Percentiles rank a stretch among this genome's conserved stretches.
These are phyloP conservation scores for Palythoa heliodiscus DNA, from an alignment of 92 coral and sea anemone species.

Conservation along the genomic window DNA sequence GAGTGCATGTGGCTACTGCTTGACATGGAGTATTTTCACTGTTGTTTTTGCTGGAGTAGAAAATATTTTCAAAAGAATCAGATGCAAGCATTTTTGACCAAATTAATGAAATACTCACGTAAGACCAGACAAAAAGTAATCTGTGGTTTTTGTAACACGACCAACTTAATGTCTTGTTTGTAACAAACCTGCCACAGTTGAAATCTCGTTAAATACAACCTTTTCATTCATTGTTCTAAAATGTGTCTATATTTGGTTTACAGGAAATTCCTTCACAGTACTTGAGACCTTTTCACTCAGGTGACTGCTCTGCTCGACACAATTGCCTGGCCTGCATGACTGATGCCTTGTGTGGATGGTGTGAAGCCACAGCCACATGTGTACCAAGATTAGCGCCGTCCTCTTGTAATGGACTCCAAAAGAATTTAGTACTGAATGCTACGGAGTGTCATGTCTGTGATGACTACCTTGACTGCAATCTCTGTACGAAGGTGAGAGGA, in stretches of 20 bases:
- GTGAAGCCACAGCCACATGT: slow-evolving; percentile 59
- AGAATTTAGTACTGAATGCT: slow-evolving; percentile 69
- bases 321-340: slow-evolving; percentile 87
- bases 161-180: too few relatives aligned
- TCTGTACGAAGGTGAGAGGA: slow-evolving; percentile 72
- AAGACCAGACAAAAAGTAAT: too few relatives aligned
- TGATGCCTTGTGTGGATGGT: slow-evolving; percentile 97
- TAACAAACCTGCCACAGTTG: too few relatives aligned
- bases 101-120: too few relatives aligned
- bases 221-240: too few relatives aligned
- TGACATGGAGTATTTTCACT: too few relatives aligned
- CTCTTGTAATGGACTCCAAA: slow-evolving; percentile 60
- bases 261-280: slow-evolving; percentile 61
- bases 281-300: slow-evolving; percentile 70
- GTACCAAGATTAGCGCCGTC: slow-evolving; percentile 52
- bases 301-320: slow-evolving; percentile 54
- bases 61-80: too few relatives aligned
- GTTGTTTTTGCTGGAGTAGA: too few relatives aligned
- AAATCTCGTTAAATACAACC: too few relatives aligned
- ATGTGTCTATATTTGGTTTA: not conserved
- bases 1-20: too few relatives aligned
- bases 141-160: too few relatives aligned
- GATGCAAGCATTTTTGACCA: too few relatives aligned
- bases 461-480: slow-evolving; percentile 71
- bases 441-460: slow-evolving; percentile 78